A percentile compares a stretch with the other conserved stretches of the same genome.
Conservation (phyloP, 2,113 vertebrate species). For the Motacilla tschutschensis region DNA sequence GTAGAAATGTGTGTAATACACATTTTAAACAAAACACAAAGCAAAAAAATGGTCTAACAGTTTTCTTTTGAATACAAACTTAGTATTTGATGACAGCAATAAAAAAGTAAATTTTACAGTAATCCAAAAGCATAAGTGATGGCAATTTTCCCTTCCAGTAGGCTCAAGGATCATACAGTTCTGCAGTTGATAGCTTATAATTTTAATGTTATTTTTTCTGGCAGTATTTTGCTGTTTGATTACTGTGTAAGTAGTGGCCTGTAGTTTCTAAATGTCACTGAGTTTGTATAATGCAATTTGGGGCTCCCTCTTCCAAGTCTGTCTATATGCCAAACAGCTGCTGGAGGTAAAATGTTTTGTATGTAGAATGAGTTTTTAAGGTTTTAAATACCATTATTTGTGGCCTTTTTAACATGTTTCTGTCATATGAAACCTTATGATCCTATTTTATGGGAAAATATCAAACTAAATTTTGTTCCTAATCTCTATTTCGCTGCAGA, state of each 20-base stretch:
- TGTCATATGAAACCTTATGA: not conserved
- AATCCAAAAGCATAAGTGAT: not conserved
- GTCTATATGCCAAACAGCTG: not conserved
- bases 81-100: not conserved
- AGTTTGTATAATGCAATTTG: not conserved
- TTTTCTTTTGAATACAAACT: not conserved
- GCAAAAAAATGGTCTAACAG: not conserved
- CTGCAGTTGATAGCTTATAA: not conserved
- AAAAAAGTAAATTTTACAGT: not conserved
- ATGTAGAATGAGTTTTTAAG: not conserved
- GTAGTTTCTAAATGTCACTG: slow-evolving; percentile 19
- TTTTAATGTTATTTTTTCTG: not conserved
- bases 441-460: not conserved
- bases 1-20: not conserved
- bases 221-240: not conserved
- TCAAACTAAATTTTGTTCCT: slow-evolving; percentile 3
- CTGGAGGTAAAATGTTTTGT: not conserved
- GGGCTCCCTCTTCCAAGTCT: not conserved
- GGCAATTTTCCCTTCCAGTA: not conserved
- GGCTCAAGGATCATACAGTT: not conserved
- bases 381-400: not conserved
- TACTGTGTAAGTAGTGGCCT: not conserved
- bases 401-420: not conserved
- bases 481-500: slow-evolving; percentile 73
- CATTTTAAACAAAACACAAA: not conserved